A percentile compares a stretch with the other conserved stretches of the same genome.
phyloP scores from a whole-genome alignment of 2,888 invertebrate species.

The Leuctra nigra region DNA sequence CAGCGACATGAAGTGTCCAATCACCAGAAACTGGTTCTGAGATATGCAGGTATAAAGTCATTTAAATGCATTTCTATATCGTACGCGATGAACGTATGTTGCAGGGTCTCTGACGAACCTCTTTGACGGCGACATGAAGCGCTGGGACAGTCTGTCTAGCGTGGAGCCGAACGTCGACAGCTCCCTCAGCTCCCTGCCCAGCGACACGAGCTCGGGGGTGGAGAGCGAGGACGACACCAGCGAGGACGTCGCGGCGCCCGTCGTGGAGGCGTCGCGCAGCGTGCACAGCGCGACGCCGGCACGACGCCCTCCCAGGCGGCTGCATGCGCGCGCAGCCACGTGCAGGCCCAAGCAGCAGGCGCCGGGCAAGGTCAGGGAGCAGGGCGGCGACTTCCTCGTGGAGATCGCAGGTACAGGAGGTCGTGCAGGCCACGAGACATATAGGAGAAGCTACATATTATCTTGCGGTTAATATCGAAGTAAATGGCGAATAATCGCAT shows the following conservation, averaged over 20 bases:
- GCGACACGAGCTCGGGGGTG: slow-evolving; percentile 29
- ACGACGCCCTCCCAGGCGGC: slow-evolving; percentile 20
- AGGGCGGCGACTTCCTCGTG: slow-evolving; percentile 83
- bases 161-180: slow-evolving; percentile 64
- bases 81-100: no score
- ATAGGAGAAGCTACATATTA: no score
- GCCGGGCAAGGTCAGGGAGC: slow-evolving; percentile 59
- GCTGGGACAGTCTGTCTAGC: slow-evolving; percentile 61
- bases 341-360: slow-evolving; percentile 55
- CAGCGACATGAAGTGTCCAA: no score
- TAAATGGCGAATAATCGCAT: no score
- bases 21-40: no score
- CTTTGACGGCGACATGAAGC: slow-evolving; percentile 38
- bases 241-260: slow-evolving; percentile 18
- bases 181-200: slow-evolving; percentile 41
- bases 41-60: no score
- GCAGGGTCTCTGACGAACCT: no score
- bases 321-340: slow-evolving; percentile 48
- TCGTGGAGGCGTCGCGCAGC: slow-evolving; percentile 13
- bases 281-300: slow-evolving; percentile 21
- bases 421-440: no score
- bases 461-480: no score
- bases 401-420: no score
- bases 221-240: slow-evolving; percentile 20
- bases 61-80: no score